Conservation (phyloP, 1,140 invertebrate species). For the Phymastichus coffea region DNA sequence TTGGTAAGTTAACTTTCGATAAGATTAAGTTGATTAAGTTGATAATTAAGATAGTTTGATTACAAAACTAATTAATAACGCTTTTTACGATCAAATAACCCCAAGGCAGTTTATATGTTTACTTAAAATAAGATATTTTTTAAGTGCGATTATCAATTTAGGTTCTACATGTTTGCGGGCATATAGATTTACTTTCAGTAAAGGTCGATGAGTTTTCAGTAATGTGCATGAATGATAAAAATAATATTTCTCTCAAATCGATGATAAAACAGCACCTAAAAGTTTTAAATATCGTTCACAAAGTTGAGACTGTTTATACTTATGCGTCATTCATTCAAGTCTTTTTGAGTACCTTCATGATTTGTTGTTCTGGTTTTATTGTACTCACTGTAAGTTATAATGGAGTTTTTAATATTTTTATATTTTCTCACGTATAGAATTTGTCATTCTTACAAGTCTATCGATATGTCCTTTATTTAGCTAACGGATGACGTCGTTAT, state of each 20-base stretch:
- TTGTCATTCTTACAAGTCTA: not conserved
- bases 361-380: constrained; percentile 11
- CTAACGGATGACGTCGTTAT: not conserved
- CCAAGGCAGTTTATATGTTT: not conserved
- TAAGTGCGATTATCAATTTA: not conserved
- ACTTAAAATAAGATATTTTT: not conserved
- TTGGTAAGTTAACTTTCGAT: not conserved
- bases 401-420: not conserved
- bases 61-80: no score
- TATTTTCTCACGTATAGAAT: not conserved
- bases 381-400: constrained; percentile 1
- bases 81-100: no score
- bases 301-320: constrained; percentile 1
- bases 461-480: not conserved
- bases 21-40: no score
- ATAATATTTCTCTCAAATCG: not conserved
- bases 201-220: not conserved
- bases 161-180: not conserved
- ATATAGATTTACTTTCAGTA: not conserved
- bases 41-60: no score
- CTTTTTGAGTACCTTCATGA: not conserved
- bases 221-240: not conserved
- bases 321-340: constrained; percentile 1
- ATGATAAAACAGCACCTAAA: not conserved
- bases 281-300: not conserved